phyloP scores from a whole-genome alignment of 2,113 vertebrate species.

The Leptosomus discolor region DNA sequence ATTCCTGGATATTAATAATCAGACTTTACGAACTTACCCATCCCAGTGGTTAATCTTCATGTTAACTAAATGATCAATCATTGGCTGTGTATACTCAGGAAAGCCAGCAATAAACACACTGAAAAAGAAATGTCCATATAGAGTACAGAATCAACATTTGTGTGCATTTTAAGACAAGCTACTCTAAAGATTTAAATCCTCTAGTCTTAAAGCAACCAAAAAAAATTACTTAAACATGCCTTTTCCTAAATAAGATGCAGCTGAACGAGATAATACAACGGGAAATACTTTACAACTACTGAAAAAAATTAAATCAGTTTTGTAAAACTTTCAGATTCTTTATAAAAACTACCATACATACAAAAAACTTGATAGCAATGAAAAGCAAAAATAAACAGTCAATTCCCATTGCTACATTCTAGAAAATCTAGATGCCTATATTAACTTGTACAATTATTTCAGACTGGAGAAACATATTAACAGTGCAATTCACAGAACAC shows the following conservation, averaged over 20 bases:
- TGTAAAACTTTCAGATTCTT: background rate
- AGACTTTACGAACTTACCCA: conserved; percentile 70
- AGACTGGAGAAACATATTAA: background rate
- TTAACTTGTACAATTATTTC: background rate
- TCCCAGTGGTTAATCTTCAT: conserved; percentile 95
- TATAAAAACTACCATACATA: background rate
- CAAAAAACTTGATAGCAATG: background rate
- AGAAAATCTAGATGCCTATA: background rate
- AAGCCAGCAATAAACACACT: conserved; percentile 90
- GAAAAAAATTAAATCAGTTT: background rate
- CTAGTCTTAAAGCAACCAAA: background rate
- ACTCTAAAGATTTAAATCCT: background rate
- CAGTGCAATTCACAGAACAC: background rate
- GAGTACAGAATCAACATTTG: background rate
- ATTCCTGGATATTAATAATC: background rate
- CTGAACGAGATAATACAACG: background rate
- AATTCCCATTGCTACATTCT: background rate
- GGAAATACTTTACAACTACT: background rate
- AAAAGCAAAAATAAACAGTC: background rate
- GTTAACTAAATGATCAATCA: conserved; percentile 90
- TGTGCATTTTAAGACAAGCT: background rate
- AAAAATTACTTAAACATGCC: background rate
- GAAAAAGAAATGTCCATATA: background rate
- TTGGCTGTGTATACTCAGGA: conserved; percentile 86
- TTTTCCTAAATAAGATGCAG: background rate